Conservation (phyloP, 2,888 invertebrate species). For the Tipula confusa region DNA sequence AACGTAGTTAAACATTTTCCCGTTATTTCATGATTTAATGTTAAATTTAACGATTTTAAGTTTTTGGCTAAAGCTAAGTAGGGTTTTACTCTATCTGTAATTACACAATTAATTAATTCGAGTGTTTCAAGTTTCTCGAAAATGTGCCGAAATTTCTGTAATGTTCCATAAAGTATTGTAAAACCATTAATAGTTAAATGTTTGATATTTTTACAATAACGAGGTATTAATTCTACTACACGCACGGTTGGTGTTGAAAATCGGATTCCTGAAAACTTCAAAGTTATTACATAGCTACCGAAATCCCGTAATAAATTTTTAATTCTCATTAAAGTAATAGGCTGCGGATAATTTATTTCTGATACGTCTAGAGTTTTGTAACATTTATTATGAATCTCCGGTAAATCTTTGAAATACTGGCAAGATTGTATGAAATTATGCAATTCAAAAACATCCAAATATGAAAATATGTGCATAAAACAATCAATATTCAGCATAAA, state of each 20-base stretch:
- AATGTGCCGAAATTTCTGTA: not conserved
- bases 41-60: constrained; percentile 34
- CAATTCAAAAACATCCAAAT: constrained; percentile 31
- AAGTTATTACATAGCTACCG: not conserved
- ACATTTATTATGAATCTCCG: not conserved
- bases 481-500: constrained; percentile 35
- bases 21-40: constrained; percentile 34
- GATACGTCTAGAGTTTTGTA: not conserved
- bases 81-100: not conserved
- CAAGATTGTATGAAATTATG: not conserved
- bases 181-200: constrained; percentile 31
- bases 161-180: not conserved
- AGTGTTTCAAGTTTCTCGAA: not conserved
- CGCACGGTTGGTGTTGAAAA: constrained; percentile 28
- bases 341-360: not conserved
- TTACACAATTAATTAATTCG: not conserved
- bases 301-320: not conserved
- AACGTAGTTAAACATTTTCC: constrained; percentile 34
- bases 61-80: not conserved
- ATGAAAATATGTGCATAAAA: constrained; percentile 35
- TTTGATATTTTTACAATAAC: constrained; percentile 34
- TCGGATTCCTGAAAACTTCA: not conserved
- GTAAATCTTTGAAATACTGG: not conserved
- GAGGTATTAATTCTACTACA: constrained; percentile 33
- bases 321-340: not conserved